phyloP scores from a whole-genome alignment of 2,888 invertebrate genomes.

The Rutpela maculata region DNA sequence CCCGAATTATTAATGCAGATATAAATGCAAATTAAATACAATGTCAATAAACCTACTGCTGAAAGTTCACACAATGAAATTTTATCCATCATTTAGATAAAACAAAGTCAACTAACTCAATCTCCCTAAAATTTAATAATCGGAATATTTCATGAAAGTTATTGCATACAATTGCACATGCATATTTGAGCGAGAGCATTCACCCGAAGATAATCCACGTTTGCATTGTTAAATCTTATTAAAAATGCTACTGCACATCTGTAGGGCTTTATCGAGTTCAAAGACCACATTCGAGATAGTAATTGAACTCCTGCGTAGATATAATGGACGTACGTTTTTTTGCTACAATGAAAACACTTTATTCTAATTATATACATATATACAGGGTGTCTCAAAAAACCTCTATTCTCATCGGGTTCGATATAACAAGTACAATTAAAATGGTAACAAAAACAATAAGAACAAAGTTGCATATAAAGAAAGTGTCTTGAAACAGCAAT shows the following conservation, averaged over 20 bases:
- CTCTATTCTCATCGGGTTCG: too few species aligned
- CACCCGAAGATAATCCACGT: constrained; percentile 43
- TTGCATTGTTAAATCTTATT: constrained; percentile 41
- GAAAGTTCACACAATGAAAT: background rate
- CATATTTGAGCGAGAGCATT: constrained; percentile 35
- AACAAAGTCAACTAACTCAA: background rate
- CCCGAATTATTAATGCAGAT: background rate
- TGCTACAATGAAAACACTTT: background rate
- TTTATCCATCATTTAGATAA: background rate
- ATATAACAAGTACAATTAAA: too few species aligned
- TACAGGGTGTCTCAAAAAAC: background rate
- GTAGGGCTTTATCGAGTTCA: constrained; percentile 38
- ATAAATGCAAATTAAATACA: background rate
- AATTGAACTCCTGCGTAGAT: constrained; percentile 26
- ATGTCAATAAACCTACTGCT: background rate
- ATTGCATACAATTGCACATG: constrained; percentile 20
- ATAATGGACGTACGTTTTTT: constrained; percentile 15
- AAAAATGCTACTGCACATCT: constrained; percentile 39
- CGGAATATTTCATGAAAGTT: background rate
- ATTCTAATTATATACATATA: constrained; percentile 11
- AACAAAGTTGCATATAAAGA: too few species aligned
- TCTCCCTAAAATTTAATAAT: background rate
- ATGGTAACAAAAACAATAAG: too few species aligned
- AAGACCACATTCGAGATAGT: constrained; percentile 37
- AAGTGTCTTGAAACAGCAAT: too few species aligned